Conservation (phyloP, 2,113 vertebrate genomes). For the Cettia cetti region DNA sequence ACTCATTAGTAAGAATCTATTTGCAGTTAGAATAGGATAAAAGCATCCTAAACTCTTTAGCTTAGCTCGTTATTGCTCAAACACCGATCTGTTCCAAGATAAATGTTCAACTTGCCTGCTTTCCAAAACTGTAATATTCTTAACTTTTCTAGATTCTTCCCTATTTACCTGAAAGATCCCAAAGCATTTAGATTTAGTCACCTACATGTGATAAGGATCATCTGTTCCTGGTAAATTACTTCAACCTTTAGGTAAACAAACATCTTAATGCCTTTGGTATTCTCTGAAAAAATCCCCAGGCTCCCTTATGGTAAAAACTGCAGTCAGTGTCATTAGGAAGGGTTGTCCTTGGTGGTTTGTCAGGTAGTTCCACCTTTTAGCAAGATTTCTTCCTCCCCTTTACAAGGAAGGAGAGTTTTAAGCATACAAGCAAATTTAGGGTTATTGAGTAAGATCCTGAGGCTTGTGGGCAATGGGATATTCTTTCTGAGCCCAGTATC, state of each 20-base stretch:
- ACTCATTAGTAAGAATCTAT: neutral
- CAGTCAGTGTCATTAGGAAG: neutral
- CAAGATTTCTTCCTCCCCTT: neutral
- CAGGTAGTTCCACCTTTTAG: neutral
- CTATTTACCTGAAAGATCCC: neutral
- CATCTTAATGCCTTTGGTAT: neutral
- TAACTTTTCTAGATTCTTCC: neutral
- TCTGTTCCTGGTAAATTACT: neutral
- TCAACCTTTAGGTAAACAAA: neutral
- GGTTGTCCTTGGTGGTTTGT: neutral
- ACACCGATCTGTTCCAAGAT: neutral
- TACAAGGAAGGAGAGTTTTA: neutral
- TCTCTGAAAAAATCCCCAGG: neutral
- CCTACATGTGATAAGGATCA: neutral
- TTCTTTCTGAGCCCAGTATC: neutral
- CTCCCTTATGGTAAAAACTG: neutral
- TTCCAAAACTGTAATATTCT: neutral
- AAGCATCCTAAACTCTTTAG: neutral
- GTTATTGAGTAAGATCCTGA: neutral
- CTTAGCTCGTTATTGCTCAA: neutral
- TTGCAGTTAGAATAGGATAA: neutral
- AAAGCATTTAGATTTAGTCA: neutral
- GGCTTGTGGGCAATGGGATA: neutral
- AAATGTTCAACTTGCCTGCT: neutral
- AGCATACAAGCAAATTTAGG: neutral